Percentiles rank a stretch among this genome's conserved stretches.
Conservation (phyloP, 2,888 invertebrate species). For the Caenorhabditis sp. region DNA sequence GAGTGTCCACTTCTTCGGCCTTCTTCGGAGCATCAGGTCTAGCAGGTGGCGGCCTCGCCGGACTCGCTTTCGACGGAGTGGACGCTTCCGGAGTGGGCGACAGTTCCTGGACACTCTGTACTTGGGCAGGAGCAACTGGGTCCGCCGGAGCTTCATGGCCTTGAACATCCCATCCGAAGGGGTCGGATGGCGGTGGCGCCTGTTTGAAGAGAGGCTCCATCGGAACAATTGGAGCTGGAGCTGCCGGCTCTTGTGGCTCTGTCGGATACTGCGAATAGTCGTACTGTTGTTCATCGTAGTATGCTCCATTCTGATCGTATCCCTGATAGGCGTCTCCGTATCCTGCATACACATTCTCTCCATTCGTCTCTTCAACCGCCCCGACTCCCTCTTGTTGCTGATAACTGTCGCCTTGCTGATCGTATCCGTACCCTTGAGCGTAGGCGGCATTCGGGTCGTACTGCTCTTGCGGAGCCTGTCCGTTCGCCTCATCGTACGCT, state of each 20-base stretch:
- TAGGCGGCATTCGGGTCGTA: constrained; percentile 8
- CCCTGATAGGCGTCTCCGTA: constrained; percentile 33
- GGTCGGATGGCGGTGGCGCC: constrained; percentile 66
- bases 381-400: constrained; percentile 22
- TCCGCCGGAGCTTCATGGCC: constrained; percentile 1
- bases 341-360: constrained; percentile 15
- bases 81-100: constrained; percentile 34
- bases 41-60: constrained; percentile 59
- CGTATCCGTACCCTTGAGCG: constrained; percentile 33
- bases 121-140: constrained; percentile 11
- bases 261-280: constrained; percentile 21
- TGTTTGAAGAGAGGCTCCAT: constrained; percentile 58
- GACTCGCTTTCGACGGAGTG: constrained; percentile 2
- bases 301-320: no score
- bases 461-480: neutral
- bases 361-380: constrained; percentile 21
- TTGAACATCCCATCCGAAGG: constrained; percentile 72
- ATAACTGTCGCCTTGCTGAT: constrained; percentile 35
- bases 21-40: constrained; percentile 61
- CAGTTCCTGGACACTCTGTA: constrained; percentile 17
- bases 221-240: constrained; percentile 9
- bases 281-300: no score
- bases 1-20: constrained; percentile 1
- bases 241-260: constrained; percentile 5
- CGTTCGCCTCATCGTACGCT: constrained; percentile 44